A percentile compares a stretch with the other conserved stretches of the same genome.
phyloP scores from a whole-genome alignment of 2,888 invertebrate species.

The Apotomis capreana region DNA sequence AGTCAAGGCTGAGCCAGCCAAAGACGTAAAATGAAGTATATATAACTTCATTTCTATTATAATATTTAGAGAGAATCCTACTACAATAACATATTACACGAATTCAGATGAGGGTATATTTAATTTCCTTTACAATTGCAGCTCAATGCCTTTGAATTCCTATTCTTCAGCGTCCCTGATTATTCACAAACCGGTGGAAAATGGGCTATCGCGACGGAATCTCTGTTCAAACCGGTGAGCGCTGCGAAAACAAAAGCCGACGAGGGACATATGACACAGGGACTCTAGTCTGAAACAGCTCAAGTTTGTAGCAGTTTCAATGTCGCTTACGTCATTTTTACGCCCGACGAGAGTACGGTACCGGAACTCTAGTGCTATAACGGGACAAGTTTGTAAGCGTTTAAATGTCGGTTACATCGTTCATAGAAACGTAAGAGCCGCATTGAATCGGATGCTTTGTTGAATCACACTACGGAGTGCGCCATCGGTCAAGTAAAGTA shows the following conservation, averaged over 20 bases:
- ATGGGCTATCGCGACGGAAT: not conserved
- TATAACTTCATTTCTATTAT: too few species aligned
- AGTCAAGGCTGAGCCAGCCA: too few species aligned
- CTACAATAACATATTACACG: too few species aligned
- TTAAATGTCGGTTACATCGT: not conserved
- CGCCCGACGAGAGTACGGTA: too few species aligned
- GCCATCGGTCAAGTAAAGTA: not conserved
- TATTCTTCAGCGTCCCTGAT: not conserved
- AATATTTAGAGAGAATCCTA: too few species aligned
- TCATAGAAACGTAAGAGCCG: not conserved
- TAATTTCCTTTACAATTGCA: too few species aligned
- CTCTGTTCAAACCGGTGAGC: not conserved
- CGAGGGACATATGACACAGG: not conserved
- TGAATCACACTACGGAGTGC: not conserved
- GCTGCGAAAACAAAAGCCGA: constrained; percentile 1
- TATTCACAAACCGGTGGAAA: not conserved
- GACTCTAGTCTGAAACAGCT: not conserved
- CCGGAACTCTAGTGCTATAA: not conserved
- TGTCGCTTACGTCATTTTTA: too few species aligned
- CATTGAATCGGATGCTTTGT: not conserved
- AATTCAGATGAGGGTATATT: too few species aligned
- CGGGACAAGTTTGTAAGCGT: not conserved
- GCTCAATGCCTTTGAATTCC: too few species aligned
- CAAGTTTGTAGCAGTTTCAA: too few species aligned
- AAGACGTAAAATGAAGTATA: too few species aligned